Base-by-base conservation (phyloP, 2,113 vertebrate species). In the Petaurus breviceps region DNA sequence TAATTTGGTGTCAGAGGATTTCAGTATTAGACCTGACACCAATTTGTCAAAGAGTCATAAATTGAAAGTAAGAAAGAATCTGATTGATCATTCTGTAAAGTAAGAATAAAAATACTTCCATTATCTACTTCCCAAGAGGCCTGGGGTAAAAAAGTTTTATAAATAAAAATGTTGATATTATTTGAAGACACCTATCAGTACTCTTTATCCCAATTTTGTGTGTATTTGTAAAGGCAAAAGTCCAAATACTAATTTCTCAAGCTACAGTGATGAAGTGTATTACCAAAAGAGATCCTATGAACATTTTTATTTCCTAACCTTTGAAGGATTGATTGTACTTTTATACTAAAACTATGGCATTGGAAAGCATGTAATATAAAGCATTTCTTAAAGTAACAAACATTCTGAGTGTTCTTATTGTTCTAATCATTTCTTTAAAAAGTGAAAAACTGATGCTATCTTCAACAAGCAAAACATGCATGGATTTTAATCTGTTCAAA, bases 391-490 rank as follows among this genome's bases (percentile, higher is more conserved):
- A 90, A 54, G 49, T 23, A 84, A 84, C 7, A 57, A 37, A 12
- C 23, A 68, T 52, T 53, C 1, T 6, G 5, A 2, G 28, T 91
- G n/a, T 55, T 90, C 51, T 92, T 3, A 0, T 6, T 90, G 89
- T 6, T 51, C 37, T 77, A 37, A 53, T 51, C 61, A 47, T 84
- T 25, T 0, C 24, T 96, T 54, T 54, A 24, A 89, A 91, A 97
- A 94, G 90, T 57, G 92, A 97, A 96, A 89, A 3, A 91, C 50
- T 0, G 84, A 11, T 89, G 3, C 0, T 91, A 37, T 55, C 31
- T 95, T 95, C 91, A 95, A 37, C 50, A 94, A 94, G 14, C 9
- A 49, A 54, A 93, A 24, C 31, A 96, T 89, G 16, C 16, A 50
- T 91, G 28, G 2, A 95, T 91, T 90, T 9, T 94, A 52, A 84